Evolutionary conservation across 1,140 invertebrate species (phyloP), one percentile per base, ranked within the genome.

Genomic region (Neodiprion pinetum): DNA sequence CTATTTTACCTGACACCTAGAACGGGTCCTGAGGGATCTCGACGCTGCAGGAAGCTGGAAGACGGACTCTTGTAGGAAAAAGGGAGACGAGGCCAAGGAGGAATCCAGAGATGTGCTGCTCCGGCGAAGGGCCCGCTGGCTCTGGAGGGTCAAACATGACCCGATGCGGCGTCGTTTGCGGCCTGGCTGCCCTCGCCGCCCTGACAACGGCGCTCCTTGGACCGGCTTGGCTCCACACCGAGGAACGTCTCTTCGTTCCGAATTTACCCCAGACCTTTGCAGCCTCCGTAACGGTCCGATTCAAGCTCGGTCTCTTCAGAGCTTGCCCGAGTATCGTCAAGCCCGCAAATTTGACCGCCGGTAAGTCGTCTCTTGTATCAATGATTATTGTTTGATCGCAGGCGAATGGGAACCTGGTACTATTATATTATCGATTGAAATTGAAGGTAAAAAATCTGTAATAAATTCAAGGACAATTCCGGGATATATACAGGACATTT

Each of bases 161-260:
- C 53, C 82, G 87, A 69, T 88, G 86, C 76, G 87, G 87, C n/a
- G 80, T 88, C 5, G 76, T 88, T 48, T 88, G 86, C 53, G 87
- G 87, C 47, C 79, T 88, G 67, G 87, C 87, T 12, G 87, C 87
- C 1, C 79, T 88, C 0, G 87, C 83, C 0, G 87, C 87, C 7
- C 80, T 88, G 7, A 82, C 85, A 67, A 84, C 85, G 7, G 86
- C 87, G 0, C 81, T 88, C 47, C 75, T 88, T 47, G 87, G 87
- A 3, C 86, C 87, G 4, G 86, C 86, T 8, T 89, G 87, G 87
- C 81, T 88, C 14, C 87, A 87, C 69, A 89, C 88, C 23, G 88
- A 89, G 70, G 88, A 89, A 72, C 84, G 83, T 76, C 76, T 88
- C 17, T 78, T 79, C 40, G 71, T 82, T 68, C 83, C 85, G 2